Base-by-base conservation (phyloP, 2,797 vertebrate genomes). In the Antennarius maculatus region DNA sequence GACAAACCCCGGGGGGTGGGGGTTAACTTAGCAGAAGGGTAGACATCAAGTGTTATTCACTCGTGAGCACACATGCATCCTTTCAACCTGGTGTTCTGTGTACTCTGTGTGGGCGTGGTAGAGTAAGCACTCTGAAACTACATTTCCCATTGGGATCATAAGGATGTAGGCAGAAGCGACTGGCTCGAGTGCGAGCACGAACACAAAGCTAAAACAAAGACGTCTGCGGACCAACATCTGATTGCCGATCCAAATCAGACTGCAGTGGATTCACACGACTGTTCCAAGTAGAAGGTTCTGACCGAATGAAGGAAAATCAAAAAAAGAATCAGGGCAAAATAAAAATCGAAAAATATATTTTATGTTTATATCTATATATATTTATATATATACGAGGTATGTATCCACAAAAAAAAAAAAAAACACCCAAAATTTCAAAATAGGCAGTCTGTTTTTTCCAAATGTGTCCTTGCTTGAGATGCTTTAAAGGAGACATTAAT, bases 331-430 rank as follows among this genome's bases (percentile, higher is more conserved):
- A 16, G 61, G 73, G 64, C 52, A 63, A 88, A 91, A 88, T 85
- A 88, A 89, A 90, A 90, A 86, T 92, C 88, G 84, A 90, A 92
- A 94, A 93, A 94, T 93, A 94, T 89, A 94, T 92, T 87, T 91
- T 93, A 88, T 91, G 77, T 88, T 81, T 90, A 91, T 92, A 87
- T 91, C 85, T 90, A 90, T 93, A 89, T 90, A 91, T 92, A 89
- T 88, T 72, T 86, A 83, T 89, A 91, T 91, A 93, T 93, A 92
- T 92, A 91, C 83, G 92, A 94, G 93, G 93, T 93, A 93, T 92
- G 87, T 92, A 84, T 93, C 83, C 91, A 93, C 91, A 93, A 92
- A 91, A 85, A 23, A 23, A 23, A 83, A 76, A 57, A 61, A 85
- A 86, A 89, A 84, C 83, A 88, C 77, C 75, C 81, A 83, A 76